phyloP scores from a whole-genome alignment of 2,888 invertebrate genomes.

The Danaus chrysippus region DNA sequence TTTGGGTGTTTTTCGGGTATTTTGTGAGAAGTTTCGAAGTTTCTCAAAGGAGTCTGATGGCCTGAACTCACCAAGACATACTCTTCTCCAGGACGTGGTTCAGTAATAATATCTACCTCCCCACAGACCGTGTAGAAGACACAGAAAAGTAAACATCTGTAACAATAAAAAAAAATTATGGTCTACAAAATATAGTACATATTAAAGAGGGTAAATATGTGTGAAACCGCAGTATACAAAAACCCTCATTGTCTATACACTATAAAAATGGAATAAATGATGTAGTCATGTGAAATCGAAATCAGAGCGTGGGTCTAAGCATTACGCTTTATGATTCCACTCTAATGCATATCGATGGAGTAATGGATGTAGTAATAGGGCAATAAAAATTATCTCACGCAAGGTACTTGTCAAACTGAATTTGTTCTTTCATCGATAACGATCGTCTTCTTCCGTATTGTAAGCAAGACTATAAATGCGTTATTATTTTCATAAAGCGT shows the following conservation, averaged over 20 bases:
- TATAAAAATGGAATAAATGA: slow-evolving; percentile 32
- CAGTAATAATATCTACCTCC: slow-evolving; percentile 81
- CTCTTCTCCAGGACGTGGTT: slow-evolving; percentile 82
- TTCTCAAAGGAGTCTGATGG: slow-evolving; percentile 66
- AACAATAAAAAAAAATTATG: slow-evolving; percentile 43
- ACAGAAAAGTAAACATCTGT: slow-evolving; percentile 75
- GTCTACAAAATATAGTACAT: neutral
- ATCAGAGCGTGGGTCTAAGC: slow-evolving; percentile 68
- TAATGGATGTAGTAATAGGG: slow-evolving; percentile 64
- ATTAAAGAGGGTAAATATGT: slow-evolving; percentile 39
- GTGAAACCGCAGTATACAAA: slow-evolving; percentile 52
- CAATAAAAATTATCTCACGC: slow-evolving; percentile 53
- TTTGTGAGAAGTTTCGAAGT: slow-evolving; percentile 87
- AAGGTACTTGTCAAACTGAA: too few relatives aligned
- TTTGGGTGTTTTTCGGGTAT: slow-evolving; percentile 77
- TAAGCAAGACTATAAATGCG: too few relatives aligned
- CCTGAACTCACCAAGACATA: slow-evolving; percentile 82
- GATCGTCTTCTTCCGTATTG: too few relatives aligned
- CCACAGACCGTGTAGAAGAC: slow-evolving; percentile 62
- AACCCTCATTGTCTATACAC: slow-evolving; percentile 50
- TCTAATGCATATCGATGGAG: slow-evolving; percentile 64
- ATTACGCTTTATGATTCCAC: slow-evolving; percentile 59
- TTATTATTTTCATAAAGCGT: too few relatives aligned
- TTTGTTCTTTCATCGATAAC: too few relatives aligned
- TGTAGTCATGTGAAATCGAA: slow-evolving; percentile 69